phyloP scores from a whole-genome alignment of 2,888 invertebrate species.

The Liopterus haemorrhoidalis region DNA sequence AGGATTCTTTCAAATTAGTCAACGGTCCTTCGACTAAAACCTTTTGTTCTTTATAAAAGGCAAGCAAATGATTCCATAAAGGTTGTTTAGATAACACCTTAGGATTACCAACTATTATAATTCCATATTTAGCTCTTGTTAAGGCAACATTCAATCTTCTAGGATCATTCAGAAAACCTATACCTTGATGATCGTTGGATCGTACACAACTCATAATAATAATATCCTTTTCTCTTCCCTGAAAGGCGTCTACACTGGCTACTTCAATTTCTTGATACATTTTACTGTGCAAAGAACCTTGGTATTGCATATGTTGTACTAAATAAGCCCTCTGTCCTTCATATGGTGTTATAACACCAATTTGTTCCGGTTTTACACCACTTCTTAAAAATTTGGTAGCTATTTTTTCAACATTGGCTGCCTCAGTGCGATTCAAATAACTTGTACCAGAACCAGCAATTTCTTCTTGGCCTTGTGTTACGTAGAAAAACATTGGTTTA shows the following conservation, averaged over 20 bases:
- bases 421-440: conserved; percentile 96
- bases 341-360: conserved; percentile 98
- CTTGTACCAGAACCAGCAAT: conserved; percentile 98
- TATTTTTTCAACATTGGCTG: conserved; percentile 96
- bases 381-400: conserved; percentile 91
- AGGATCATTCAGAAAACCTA: conserved; percentile 97
- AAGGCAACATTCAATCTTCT: conserved; percentile 95
- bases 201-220: conserved; percentile 99
- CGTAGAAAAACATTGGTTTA: conserved; percentile 98
- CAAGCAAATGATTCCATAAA: conserved; percentile 95
- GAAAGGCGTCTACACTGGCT: conserved; percentile 98
- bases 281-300: conserved; percentile 93
- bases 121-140: conserved; percentile 94
- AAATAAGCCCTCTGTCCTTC: conserved; percentile 97
- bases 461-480: conserved; percentile 97
- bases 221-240: conserved; percentile 97
- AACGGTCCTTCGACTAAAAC: conserved; percentile 96
- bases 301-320: conserved; percentile 98
- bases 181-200: conserved; percentile 97
- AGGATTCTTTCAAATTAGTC: conserved; percentile 92
- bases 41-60: conserved; percentile 96
- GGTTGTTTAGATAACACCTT: conserved; percentile 98
- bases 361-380: conserved; percentile 95
- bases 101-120: conserved; percentile 98
- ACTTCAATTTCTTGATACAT: conserved; percentile 98